Evolutionary conservation across 2,888 invertebrate species (phyloP).

Genomic region (Hymenopus coronatus): DNA sequence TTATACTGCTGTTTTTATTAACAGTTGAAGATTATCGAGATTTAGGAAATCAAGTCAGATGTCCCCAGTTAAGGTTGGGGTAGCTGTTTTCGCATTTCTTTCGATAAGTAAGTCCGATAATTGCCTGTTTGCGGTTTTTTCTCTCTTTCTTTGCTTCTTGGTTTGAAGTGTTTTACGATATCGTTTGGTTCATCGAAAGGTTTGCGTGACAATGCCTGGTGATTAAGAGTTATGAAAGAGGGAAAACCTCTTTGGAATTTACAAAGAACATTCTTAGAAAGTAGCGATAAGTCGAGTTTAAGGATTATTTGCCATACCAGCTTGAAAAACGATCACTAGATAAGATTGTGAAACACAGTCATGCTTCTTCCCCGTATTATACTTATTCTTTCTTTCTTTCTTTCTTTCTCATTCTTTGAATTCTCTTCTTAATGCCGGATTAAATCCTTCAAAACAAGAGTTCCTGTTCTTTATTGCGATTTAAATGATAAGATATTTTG

Average conservation of each 20-base stretch:
- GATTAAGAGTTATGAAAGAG: not conserved
- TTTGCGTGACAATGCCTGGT: not conserved
- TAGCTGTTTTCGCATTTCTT: not conserved
- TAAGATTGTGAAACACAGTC: not conserved
- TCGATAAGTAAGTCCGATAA: not conserved
- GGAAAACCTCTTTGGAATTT: not conserved
- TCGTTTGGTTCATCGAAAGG: not conserved
- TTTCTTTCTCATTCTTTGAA: too few relatives aligned
- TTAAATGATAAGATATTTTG: too few relatives aligned
- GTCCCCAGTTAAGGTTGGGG: not conserved
- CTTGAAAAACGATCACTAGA: not conserved
- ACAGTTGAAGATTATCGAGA: not conserved
- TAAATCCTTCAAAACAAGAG: too few relatives aligned
- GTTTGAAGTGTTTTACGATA: not conserved
- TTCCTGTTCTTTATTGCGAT: too few relatives aligned
- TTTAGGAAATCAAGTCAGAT: not conserved
- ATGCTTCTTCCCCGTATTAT: too few relatives aligned
- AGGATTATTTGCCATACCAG: not conserved
- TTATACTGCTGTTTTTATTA: not conserved
- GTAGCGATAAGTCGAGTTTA: not conserved
- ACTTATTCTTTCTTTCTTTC: too few relatives aligned
- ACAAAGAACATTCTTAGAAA: not conserved
- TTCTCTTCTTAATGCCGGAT: too few relatives aligned
- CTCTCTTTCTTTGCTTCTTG: not conserved
- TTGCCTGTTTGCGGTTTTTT: not conserved